These are phyloP conservation scores for Cathartes aura DNA, from an alignment of 2,113 vertebrate species.

Conservation along the genomic window DNA sequence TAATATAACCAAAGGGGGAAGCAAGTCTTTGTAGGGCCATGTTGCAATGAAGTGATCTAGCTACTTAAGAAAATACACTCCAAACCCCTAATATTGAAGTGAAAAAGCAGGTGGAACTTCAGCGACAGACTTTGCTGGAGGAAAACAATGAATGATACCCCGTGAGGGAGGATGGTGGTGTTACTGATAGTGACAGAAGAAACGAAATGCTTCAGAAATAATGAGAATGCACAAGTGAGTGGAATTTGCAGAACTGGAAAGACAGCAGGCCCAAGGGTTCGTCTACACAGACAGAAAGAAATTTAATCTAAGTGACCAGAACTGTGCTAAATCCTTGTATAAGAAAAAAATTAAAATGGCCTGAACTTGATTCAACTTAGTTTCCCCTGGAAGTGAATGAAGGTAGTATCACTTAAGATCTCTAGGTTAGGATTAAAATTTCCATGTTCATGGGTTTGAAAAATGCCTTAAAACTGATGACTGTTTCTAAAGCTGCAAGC, in stretches of 20 bases:
- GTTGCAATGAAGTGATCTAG: not conserved
- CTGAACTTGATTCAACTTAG: not conserved
- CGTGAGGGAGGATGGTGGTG: not conserved
- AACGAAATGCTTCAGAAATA: not conserved
- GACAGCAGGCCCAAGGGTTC: not conserved
- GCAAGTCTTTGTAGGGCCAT: not conserved
- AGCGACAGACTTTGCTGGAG: not conserved
- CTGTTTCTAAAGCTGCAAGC: not conserved
- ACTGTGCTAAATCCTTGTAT: not conserved
- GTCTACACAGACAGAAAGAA: not conserved
- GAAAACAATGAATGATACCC: not conserved
- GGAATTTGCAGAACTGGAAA: not conserved
- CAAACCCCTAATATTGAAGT: fast-evolving
- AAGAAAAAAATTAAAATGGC: not conserved
- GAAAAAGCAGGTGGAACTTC: not conserved
- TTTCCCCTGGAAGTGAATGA: not conserved
- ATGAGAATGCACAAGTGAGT: not conserved
- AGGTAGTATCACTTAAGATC: not conserved
- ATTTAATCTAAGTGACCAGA: not conserved
- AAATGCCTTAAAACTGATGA: not conserved
- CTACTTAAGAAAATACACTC: not conserved
- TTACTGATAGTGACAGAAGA: not conserved
- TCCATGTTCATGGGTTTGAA: not conserved
- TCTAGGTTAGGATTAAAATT: not conserved
- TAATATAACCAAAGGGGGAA: not conserved